phyloP scores from a whole-genome alignment of 2,113 vertebrate species.

The Aspiorhynchus laticeps region DNA sequence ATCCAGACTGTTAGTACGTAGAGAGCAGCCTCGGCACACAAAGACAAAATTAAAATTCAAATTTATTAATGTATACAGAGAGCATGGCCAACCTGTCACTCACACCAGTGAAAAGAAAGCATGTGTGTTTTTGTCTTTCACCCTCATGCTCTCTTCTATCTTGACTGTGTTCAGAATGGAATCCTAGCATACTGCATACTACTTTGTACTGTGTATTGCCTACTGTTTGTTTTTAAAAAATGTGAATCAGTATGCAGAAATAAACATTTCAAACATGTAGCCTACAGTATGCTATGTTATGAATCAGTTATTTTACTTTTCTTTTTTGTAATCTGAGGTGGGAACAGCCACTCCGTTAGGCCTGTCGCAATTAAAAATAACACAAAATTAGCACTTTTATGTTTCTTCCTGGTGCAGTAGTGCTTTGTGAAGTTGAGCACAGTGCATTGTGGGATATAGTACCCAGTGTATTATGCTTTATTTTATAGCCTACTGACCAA shows the following conservation, averaged over 20 bases:
- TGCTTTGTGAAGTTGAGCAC: background rate
- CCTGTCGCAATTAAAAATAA: background rate
- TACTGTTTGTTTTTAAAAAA: background rate
- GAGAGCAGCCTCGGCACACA: slow-evolving; percentile 88
- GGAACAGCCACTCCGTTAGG: background rate
- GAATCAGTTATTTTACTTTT: background rate
- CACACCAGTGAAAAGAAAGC: slow-evolving; percentile 89
- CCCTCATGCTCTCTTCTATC: slow-evolving; percentile 45
- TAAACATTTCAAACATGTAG: background rate
- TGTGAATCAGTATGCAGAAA: background rate
- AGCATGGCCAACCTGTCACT: slow-evolving; percentile 93
- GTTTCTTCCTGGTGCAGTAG: background rate
- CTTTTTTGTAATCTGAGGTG: background rate
- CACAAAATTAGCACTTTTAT: background rate
- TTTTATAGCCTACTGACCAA: background rate
- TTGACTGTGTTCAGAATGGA: slow-evolving; percentile 61
- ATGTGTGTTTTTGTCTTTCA: slow-evolving; percentile 58
- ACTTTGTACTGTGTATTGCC: background rate
- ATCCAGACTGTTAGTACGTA: slow-evolving; percentile 90
- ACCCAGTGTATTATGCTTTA: background rate
- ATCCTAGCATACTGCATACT: background rate
- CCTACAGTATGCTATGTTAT: background rate
- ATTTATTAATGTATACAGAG: slow-evolving; percentile 99
- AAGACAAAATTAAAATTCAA: slow-evolving; percentile 98
- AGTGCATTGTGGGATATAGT: background rate